Evolutionary conservation across 2,113 vertebrate species (phyloP).

Genomic region (Lonchura striata): DNA sequence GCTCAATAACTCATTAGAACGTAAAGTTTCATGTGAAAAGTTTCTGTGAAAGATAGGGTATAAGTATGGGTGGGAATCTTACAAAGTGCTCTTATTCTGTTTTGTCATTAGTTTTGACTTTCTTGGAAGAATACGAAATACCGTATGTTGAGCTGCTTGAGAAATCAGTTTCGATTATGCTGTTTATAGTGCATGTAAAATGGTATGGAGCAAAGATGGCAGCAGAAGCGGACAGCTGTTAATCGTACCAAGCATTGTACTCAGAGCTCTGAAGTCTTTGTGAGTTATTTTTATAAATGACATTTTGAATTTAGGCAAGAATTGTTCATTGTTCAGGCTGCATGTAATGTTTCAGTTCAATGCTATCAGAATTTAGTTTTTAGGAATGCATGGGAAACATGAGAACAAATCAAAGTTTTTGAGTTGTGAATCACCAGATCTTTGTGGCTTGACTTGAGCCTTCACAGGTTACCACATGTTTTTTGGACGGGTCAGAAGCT

Average conservation of each 20-base stretch:
- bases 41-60: neutral
- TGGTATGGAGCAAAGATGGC: slow-evolving; percentile 54
- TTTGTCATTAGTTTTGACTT: slow-evolving; percentile 59
- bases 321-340: slow-evolving; percentile 18
- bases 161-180: slow-evolving; percentile 41
- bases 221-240: slow-evolving; percentile 45
- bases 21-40: neutral
- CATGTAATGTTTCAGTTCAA: neutral
- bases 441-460: neutral
- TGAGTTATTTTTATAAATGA: slow-evolving; percentile 61
- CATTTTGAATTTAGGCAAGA: slow-evolving; percentile 49
- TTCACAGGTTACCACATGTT: neutral
- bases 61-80: slow-evolving; percentile 22
- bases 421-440: neutral
- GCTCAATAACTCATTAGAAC: neutral
- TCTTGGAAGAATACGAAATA: slow-evolving; percentile 30
- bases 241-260: slow-evolving; percentile 35
- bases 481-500: neutral
- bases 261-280: slow-evolving; percentile 60
- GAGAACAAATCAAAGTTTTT: neutral
- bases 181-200: slow-evolving; percentile 57
- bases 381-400: neutral
- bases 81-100: slow-evolving; percentile 45
- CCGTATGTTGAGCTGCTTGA: slow-evolving; percentile 34
- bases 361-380: neutral